Evolutionary conservation across 2,797 vertebrate genomes (phyloP).

Genomic region (Pelodytes ibericus): DNA sequence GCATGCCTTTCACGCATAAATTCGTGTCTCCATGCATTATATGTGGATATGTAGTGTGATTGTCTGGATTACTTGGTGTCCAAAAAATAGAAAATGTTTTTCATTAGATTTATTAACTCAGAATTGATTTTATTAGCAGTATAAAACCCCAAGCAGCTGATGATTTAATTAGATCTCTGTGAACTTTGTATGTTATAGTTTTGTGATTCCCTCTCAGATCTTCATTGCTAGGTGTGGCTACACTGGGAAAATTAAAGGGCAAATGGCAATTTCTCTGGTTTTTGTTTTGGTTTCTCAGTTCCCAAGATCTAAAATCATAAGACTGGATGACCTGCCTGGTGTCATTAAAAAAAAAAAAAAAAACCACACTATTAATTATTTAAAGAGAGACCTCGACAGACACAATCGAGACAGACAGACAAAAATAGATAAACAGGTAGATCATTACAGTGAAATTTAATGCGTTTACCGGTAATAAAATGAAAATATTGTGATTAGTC

Average conservation of each 20-base stretch:
- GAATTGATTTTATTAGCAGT: conserved; percentile 18
- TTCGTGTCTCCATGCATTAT: too few species aligned
- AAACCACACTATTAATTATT: background rate
- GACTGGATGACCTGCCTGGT: background rate
- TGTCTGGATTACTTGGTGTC: background rate
- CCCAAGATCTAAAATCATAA: background rate
- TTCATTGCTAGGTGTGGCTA: conserved; percentile 30
- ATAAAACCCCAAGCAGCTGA: background rate
- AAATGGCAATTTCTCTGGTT: background rate
- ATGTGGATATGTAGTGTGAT: background rate
- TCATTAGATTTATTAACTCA: conserved; percentile 12
- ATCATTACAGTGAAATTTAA: too few species aligned
- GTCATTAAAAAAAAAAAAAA: background rate
- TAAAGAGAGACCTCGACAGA: background rate
- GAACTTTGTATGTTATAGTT: conserved; percentile 2
- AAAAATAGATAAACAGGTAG: too few species aligned
- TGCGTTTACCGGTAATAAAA: too few species aligned
- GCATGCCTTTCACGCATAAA: too few species aligned
- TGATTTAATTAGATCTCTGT: conserved; percentile 5
- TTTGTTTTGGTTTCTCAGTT: background rate
- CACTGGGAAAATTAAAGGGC: conserved; percentile 22
- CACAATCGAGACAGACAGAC: background rate
- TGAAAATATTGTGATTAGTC: too few species aligned
- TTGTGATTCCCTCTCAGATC: conserved; percentile 9
- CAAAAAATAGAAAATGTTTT: background rate